phyloP scores from a whole-genome alignment of 1,140 invertebrate genomes.

The Yoshiicerus persimilis region DNA sequence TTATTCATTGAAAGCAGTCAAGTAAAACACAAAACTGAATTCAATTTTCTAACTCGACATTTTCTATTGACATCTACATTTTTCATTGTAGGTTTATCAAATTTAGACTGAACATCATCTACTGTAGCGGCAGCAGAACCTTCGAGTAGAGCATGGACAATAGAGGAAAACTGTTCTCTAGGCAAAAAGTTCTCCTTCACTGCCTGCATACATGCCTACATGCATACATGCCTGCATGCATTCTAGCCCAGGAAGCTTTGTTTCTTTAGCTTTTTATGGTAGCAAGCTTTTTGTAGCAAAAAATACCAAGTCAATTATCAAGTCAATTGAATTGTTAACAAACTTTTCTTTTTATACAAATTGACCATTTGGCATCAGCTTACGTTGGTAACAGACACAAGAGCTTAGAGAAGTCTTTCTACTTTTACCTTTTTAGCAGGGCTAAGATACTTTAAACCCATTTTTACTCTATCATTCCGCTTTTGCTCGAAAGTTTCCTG shows the following conservation, averaged over 20 bases:
- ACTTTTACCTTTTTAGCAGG: not conserved
- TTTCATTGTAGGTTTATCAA: too few relatives aligned
- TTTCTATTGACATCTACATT: too few relatives aligned
- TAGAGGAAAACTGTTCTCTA: not conserved
- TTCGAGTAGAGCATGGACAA: not conserved
- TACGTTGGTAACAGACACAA: not conserved
- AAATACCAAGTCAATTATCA: not conserved
- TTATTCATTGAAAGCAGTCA: too few relatives aligned
- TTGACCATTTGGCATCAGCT: not conserved
- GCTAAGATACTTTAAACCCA: not conserved
- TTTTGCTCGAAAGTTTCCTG: not conserved
- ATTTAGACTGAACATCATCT: too few relatives aligned
- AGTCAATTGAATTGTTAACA: not conserved
- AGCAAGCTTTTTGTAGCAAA: not conserved
- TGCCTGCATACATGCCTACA: not conserved
- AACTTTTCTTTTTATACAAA: not conserved
- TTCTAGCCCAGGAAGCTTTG: not conserved
- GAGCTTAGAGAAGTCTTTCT: not conserved
- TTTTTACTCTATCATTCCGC: not conserved
- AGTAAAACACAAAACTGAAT: too few relatives aligned
- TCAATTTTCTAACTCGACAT: too few relatives aligned
- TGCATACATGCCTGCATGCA: too few relatives aligned
- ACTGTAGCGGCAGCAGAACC: too few relatives aligned
- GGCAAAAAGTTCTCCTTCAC: not conserved
- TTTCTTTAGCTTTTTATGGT: not conserved